Percentiles rank a stretch among this genome's conserved stretches.
Conservation (phyloP, 2,113 vertebrate species). For the Thymallus thymallus region DNA sequence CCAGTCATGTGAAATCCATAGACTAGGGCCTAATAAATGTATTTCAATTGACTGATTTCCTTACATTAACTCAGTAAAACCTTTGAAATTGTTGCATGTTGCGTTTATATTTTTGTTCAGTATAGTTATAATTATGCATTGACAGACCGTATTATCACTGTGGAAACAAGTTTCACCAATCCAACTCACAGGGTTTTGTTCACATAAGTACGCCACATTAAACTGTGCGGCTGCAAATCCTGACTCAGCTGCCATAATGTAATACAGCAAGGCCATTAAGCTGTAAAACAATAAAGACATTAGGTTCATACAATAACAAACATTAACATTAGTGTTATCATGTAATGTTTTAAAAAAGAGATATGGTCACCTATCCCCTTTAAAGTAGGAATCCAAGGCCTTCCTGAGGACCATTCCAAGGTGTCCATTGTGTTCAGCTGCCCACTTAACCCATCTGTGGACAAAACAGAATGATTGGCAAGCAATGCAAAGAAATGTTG, state of each 20-base stretch:
- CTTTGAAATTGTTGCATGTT: too few relatives aligned
- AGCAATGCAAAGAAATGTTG: background rate
- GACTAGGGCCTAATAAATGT: too few relatives aligned
- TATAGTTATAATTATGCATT: background rate
- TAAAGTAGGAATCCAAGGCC: slow-evolving; percentile 73
- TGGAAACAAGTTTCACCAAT: background rate
- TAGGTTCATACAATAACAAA: background rate
- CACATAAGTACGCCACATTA: slow-evolving; percentile 75
- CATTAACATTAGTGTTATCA: background rate
- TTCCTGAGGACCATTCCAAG: slow-evolving; percentile 71
- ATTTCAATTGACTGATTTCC: too few relatives aligned
- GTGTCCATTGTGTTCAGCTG: slow-evolving; percentile 77
- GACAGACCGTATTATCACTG: background rate
- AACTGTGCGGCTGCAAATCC: slow-evolving; percentile 76
- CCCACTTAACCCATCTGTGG: slow-evolving; percentile 77
- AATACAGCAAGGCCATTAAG: slow-evolving; percentile 70
- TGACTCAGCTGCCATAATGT: slow-evolving; percentile 72
- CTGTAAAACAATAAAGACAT: slow-evolving; percentile 44
- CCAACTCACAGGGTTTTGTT: slow-evolving; percentile 72
- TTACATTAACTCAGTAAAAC: too few relatives aligned
- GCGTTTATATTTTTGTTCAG: too few relatives aligned
- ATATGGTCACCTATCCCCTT: slow-evolving; percentile 64
- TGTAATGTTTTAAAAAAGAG: background rate
- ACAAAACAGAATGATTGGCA: slow-evolving; percentile 1
- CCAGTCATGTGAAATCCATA: too few relatives aligned